Percentiles rank a stretch among this genome's conserved stretches.
These are phyloP conservation scores for Heliothis subflexa DNA, from an alignment of 1,140 invertebrate species.

Conservation along the genomic window DNA sequence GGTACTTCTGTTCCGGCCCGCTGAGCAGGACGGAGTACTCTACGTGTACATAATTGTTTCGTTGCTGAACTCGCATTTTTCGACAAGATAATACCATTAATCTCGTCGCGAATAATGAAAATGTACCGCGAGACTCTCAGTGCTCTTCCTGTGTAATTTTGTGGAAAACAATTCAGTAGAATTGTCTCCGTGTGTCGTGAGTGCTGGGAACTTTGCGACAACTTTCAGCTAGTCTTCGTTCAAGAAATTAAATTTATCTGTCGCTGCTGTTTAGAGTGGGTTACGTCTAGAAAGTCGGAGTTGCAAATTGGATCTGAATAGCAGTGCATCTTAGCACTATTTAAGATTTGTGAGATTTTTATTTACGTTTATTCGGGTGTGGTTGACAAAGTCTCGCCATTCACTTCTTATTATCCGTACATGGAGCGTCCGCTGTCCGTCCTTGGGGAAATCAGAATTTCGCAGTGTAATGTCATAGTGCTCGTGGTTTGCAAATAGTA, in stretches of 20 bases:
- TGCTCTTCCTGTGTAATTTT: constrained; percentile 52
- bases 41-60: constrained; percentile 71
- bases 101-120: constrained; percentile 71
- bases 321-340: background rate
- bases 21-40: constrained; percentile 54
- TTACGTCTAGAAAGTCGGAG: constrained; percentile 22
- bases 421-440: background rate
- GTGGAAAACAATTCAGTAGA: constrained; percentile 60
- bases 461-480: constrained; percentile 30
- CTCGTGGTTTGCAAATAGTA: constrained; percentile 18
- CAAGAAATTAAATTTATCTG: constrained; percentile 63
- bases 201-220: constrained; percentile 50
- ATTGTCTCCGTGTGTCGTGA: constrained; percentile 53
- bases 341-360: constrained; percentile 3
- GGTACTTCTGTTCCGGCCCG: constrained; percentile 70
- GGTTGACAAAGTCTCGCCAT: background rate
- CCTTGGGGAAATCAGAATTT: constrained; percentile 32
- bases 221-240: constrained; percentile 52
- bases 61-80: constrained; percentile 67
- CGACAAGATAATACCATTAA: constrained; percentile 72
- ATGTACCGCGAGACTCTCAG: constrained; percentile 59
- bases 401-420: constrained; percentile 28
- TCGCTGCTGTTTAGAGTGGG: constrained; percentile 27
- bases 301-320: constrained; percentile 40
- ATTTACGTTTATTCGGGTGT: background rate